Evolutionary conservation across 92 coral and sea anemone genomes (phyloP), one percentile per base, ranked within the genome.

Genomic region (Phenganax stokvisi): DNA sequence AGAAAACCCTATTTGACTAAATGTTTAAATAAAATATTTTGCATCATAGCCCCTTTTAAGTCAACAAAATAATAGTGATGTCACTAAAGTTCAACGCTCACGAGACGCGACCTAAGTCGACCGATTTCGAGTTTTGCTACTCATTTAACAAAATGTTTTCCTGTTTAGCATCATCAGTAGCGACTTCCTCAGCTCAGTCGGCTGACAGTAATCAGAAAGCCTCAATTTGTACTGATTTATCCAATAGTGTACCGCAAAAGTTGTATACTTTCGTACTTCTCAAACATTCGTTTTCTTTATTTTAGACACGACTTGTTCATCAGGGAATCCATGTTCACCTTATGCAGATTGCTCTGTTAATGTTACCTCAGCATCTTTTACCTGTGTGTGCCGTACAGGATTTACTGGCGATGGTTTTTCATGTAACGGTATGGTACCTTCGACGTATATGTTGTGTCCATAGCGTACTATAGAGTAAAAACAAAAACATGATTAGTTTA

Each of bases 361-460:
- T 57, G 54, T 76, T 57, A 20, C 80, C 10, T 0, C 80, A 6
- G 31, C n/a, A 16, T 56, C 68, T 3, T 76, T 56, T 25, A 58
- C 0, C 52, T 76, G 80, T 63, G 44, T 64, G 1, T 78, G 82
- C 60, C 51, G 47, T 52, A 10, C 8, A 2, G 82, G 82, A 6
- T 78, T 61, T 78, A 63, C 72, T 62, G 82, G 82, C 6, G 82
- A 78, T 62, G 82, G 82, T n/a, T 4, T 9, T 6, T 12, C 58
- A 1, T 78, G 82, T 62, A 53, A 37, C 12, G 82, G 82, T 78
- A 25, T 27, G 82, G 7, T 56, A 9, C 37, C 27, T 1, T 13
- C 16, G 65, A 13, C 16, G n/a, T 25, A 13, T 1, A 13, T 59
- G 27, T 7, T 59, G 27, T 59, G 27, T 13, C 27, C 16, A 13